A percentile compares a stretch with the other conserved stretches of the same genome.
phyloP scores from a whole-genome alignment of 2,888 invertebrate genomes.

The Sarcophaga rosellei region DNA sequence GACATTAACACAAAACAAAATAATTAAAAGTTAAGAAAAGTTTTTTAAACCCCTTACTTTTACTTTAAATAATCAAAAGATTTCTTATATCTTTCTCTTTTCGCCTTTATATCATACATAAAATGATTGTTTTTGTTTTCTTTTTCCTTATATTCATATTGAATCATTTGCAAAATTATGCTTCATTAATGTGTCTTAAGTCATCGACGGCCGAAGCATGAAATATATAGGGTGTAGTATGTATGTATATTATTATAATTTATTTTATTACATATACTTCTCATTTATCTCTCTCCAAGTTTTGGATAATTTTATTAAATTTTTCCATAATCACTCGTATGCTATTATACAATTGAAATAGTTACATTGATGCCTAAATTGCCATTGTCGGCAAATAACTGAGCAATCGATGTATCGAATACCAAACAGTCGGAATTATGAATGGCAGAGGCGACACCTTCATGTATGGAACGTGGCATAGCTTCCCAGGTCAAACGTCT shows the following conservation, averaged over 20 bases:
- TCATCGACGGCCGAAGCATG: neutral
- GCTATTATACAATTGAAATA: conserved; percentile 91
- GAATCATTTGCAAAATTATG: conserved; percentile 9
- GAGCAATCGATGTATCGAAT: conserved; percentile 98
- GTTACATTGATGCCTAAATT: conserved; percentile 99
- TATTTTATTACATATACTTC: conserved; percentile 33
- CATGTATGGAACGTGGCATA: conserved; percentile 98
- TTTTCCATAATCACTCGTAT: conserved; percentile 29
- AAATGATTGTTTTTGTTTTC: no score
- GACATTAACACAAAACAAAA: neutral
- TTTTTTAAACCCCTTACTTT: conserved; percentile 30
- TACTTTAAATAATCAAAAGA: neutral
- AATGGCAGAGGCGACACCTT: conserved; percentile 98
- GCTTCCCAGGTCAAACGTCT: conserved; percentile 99
- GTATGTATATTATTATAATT: conserved; percentile 28
- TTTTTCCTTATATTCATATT: no score
- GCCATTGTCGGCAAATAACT: conserved; percentile 99
- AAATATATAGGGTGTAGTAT: neutral
- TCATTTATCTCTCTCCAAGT: conserved; percentile 33
- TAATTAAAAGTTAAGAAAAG: conserved; percentile 4
- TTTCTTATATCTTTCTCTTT: neutral
- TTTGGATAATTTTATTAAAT: conserved; percentile 37
- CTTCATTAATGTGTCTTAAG: neutral
- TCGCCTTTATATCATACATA: no score
- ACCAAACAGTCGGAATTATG: conserved; percentile 99